Percentiles rank a stretch among this genome's conserved stretches.
phyloP scores from a whole-genome alignment of 2,113 vertebrate species.

The Asarcornis scutulata region DNA sequence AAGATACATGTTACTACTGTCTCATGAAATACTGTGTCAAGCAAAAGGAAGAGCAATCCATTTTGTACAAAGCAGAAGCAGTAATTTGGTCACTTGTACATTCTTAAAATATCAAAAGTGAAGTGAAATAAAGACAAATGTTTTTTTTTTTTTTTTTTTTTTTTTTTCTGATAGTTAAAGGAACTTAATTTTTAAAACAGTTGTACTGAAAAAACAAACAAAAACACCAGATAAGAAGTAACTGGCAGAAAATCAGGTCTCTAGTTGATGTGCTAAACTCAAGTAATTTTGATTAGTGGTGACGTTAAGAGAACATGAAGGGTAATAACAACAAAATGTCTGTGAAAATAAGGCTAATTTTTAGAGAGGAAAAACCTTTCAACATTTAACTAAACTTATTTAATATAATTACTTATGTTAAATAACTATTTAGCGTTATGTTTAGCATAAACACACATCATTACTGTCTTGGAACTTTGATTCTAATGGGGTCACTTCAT shows the following conservation, averaged over 20 bases:
- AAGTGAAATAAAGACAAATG: background rate
- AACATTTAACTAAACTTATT: background rate
- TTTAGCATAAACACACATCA: background rate
- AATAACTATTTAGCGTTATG: background rate
- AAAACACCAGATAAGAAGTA: background rate
- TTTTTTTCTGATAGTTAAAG: background rate
- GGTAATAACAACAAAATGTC: background rate
- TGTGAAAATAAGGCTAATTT: background rate
- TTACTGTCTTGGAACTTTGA: fast-evolving
- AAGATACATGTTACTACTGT: background rate
- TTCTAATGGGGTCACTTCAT: background rate
- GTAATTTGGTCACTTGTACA: background rate
- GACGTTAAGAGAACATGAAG: background rate
- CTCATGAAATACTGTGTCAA: background rate
- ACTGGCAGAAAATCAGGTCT: background rate
- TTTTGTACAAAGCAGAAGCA: background rate
- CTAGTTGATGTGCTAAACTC: background rate
- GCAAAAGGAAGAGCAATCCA: background rate
- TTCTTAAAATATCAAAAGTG: background rate
- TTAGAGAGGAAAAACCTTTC: background rate
- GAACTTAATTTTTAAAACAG: background rate
- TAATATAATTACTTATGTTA: too few relatives aligned
- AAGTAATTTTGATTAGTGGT: background rate
- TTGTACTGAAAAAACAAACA: background rate
- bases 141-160: background rate